phyloP scores from a whole-genome alignment of 2,797 vertebrate species.

The Parauchenoglanis ngamensis region DNA sequence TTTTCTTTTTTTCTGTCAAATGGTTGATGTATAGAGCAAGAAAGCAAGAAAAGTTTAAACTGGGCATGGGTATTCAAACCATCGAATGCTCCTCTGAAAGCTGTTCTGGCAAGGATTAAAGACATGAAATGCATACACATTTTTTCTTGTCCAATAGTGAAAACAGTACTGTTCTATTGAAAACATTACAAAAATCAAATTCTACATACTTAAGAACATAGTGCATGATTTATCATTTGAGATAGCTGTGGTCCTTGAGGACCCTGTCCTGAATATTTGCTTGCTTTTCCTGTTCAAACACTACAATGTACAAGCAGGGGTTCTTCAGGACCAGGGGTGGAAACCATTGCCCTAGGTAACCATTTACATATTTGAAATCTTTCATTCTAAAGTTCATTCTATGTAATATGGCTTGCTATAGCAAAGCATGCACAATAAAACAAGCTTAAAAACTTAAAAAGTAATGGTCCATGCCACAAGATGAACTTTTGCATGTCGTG shows the following conservation, averaged over 20 bases:
- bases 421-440: slow-evolving; percentile 49
- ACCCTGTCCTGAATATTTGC: not conserved
- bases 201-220: not conserved
- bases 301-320: not conserved
- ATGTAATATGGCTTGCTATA: slow-evolving; percentile 39
- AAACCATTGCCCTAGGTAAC: not conserved
- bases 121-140: not conserved
- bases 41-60: not conserved
- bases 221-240: not conserved
- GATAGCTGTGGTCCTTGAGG: not conserved
- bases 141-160: not conserved
- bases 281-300: not conserved
- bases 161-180: not conserved
- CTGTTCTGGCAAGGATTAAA: not conserved
- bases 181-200: not conserved
- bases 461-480: slow-evolving; percentile 50
- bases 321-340: not conserved
- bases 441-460: slow-evolving; percentile 31
- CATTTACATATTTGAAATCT: not conserved
- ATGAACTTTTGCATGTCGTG: slow-evolving; percentile 40
- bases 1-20: not conserved
- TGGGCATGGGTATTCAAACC: not conserved
- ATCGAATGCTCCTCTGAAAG: not conserved
- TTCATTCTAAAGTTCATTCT: not conserved
- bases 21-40: not conserved